Base-by-base conservation (phyloP, 2,888 invertebrate genomes). In the Papilio gigon region DNA sequence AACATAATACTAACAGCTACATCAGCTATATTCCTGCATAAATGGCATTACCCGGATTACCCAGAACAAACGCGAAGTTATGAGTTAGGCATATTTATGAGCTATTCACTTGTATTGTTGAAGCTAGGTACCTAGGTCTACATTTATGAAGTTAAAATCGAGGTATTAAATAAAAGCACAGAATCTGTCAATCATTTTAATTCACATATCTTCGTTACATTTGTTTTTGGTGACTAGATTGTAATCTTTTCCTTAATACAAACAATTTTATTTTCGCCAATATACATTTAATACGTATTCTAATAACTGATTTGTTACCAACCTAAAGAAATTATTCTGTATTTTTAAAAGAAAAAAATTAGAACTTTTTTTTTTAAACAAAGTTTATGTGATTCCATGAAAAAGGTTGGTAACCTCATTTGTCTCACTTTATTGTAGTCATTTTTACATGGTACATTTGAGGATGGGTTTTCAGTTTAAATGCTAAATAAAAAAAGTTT, bases 171-270 rank as follows among this genome's bases (percentile, higher is more conserved):
- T 79, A 68, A 67, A 71, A 76, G 75, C 75, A 70, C 77, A 75
- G 72, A 78, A 74, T 83, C 81, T 80, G 80, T 82, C 81, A 76
- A 73, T 76, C 74, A 76, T 74, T 72, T 70, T 70, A 62, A 71
- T 60, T 70, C 50, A 61, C 61, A 61, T 67, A 40, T 63, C 65
- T 78, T 74, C 76, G 78, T 80, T 81, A 82, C 78, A 81, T 78
- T 77, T 79, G 78, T 77, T 81, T 83, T 81, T 77, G 75, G 75
- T 83, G 84, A 84, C 84, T 84, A 84, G 84, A 81, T 78, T 73
- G 75, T 76, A 74, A 77, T 72, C 73, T 76, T 79, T 79, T 80
- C 80, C 80, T 73, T 75, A 70, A 61, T 71, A 73, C 71, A 68
- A 68, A 68, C 70, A 58, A 62, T 75, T 25, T 33, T 63, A 33